phyloP scores from a whole-genome alignment of 2,113 vertebrate species.

The Elanus axillaris region DNA sequence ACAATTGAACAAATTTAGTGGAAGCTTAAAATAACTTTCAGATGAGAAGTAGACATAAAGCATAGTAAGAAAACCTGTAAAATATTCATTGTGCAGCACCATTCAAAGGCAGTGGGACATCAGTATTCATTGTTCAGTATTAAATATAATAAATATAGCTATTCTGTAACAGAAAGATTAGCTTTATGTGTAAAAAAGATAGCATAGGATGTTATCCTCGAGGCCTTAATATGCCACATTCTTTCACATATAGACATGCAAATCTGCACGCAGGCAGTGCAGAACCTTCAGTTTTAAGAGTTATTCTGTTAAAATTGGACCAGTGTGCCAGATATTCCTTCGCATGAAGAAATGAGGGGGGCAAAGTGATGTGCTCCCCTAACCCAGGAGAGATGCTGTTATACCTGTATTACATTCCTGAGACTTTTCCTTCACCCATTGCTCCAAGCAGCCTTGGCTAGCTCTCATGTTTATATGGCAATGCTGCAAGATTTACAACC shows the following conservation, averaged over 20 bases:
- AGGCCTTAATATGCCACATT: background rate
- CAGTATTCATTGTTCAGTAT: background rate
- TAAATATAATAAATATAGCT: background rate
- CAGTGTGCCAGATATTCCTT: background rate
- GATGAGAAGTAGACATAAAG: background rate
- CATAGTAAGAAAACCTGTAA: background rate
- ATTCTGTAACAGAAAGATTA: background rate
- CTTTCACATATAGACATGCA: background rate
- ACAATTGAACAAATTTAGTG: background rate
- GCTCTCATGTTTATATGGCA: background rate
- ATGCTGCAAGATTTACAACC: background rate
- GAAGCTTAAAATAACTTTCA: slow-evolving; percentile 16
- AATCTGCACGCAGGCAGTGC: background rate
- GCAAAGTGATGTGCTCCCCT: background rate
- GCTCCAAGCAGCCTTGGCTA: background rate
- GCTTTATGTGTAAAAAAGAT: background rate
- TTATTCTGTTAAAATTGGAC: background rate
- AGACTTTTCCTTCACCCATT: background rate
- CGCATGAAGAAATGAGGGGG: background rate
- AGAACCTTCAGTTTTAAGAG: background rate
- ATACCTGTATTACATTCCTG: background rate
- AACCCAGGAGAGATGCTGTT: background rate
- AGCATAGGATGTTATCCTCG: background rate
- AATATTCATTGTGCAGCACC: background rate
- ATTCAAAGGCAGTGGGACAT: background rate